Base-by-base conservation (phyloP, 1,140 invertebrate species). In the Limonius californicus region DNA sequence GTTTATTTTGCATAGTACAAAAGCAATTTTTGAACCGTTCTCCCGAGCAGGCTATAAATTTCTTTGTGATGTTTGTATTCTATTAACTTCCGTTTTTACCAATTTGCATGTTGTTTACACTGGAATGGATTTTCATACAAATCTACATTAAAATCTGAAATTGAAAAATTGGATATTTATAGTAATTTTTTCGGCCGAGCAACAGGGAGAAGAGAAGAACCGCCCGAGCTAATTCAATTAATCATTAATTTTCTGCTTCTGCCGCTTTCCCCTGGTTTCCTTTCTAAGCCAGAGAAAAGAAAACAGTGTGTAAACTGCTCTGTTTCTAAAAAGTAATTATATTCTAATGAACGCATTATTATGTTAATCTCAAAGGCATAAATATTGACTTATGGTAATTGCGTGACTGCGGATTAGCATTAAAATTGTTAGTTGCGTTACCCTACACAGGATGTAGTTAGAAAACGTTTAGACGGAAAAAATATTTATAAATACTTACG, bases 1-100 rank as follows among this genome's bases (percentile, higher is more conserved):
- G 45, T 50, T 50, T 50, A 50, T 50, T 50, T 50, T 50, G 19
- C 45, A 50, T 50, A 50, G 45, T 50, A 50, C 45, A 50, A 50
- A 50, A 50, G 45, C 45, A 55, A 55, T 55, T 55, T 55, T 55
- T 32, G 54, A 55, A 55, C 54, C 20, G 54, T 55, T 32, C 27
- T 50, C 45, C 42, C n/a, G 54, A 42, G 56, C 35, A 8, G 32
- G 56, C 56, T 57, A 57, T 57, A 57, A 57, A 57, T 57, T 23
- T 63, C 55, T 64, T 64, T 64, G 57, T 54, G 45, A 54, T 64
- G 57, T 64, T 64, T 64, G 62, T 47, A 64, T 64, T 64, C 62
- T 64, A 64, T 64, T 64, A 64, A 60, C 62, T 64, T 64, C 62
- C 57, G 50, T 57, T 64, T 64, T 64, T 60, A 64, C 62, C 62